Conservation (phyloP, 2,797 vertebrate species). For the Neomorphus geoffroyi region DNA sequence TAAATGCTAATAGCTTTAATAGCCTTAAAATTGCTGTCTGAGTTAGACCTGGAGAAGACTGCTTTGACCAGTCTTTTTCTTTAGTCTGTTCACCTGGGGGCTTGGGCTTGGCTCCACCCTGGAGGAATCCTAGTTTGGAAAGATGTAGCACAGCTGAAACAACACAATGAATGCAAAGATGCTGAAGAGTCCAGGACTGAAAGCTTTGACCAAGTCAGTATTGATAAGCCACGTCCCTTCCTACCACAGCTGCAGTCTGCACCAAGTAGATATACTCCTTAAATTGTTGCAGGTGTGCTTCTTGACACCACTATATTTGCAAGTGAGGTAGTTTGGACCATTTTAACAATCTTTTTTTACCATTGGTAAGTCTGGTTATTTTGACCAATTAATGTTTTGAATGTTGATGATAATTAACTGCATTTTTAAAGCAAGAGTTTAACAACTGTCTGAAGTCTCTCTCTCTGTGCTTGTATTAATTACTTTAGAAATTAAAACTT, state of each 20-base stretch:
- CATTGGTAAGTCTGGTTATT: not conserved
- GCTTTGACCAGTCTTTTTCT: not conserved
- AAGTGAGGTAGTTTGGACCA: not conserved
- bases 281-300: not conserved
- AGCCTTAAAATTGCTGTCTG: not conserved
- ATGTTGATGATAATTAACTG: not conserved
- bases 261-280: not conserved
- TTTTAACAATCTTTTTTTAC: not conserved
- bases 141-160: not conserved
- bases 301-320: not conserved
- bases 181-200: not conserved
- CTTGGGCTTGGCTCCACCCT: not conserved
- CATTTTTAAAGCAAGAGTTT: not conserved
- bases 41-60: not conserved
- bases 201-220: not conserved
- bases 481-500: not conserved
- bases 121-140: not conserved
- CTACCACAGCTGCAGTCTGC: not conserved
- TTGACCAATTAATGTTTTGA: not conserved
- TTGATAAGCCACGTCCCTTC: not conserved
- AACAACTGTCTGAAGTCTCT: not conserved
- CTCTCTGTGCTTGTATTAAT: not conserved
- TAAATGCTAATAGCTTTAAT: not conserved
- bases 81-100: rapidly evolving
- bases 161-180: not conserved